Evolutionary conservation across 1,140 invertebrate genomes (phyloP).

Genomic region (Theocolax elegans): DNA sequence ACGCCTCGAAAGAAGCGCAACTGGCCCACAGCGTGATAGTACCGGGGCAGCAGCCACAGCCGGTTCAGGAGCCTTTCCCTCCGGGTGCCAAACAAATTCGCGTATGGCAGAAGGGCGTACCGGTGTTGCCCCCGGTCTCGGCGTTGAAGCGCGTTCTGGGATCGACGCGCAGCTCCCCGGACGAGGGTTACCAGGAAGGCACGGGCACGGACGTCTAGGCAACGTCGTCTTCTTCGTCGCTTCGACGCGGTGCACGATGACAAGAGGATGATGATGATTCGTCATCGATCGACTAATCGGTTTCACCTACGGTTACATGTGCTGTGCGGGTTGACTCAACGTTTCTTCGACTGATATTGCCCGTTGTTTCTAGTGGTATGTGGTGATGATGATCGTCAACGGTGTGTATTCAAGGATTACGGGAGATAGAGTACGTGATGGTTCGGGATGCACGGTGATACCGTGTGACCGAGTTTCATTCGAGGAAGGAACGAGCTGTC

Average conservation of each 20-base stretch:
- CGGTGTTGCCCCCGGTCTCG: constrained; percentile 83
- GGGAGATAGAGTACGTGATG: not conserved
- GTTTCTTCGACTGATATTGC: no score
- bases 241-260: not conserved
- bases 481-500: no score
- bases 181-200: constrained; percentile 91
- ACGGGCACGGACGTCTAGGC: constrained; percentile 89
- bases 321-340: no score
- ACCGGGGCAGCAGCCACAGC: constrained; percentile 49
- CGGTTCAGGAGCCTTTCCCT: constrained; percentile 57
- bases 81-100: constrained; percentile 79
- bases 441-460: not conserved
- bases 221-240: not conserved
- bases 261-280: not conserved
- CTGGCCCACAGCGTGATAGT: no score
- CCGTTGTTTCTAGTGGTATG: no score
- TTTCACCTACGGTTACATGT: no score
- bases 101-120: constrained; percentile 86
- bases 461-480: not conserved
- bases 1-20: constrained; percentile 80
- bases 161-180: constrained; percentile 82
- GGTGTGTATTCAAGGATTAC: no score
- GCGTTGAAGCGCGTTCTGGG: constrained; percentile 82
- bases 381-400: no score
- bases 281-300: not conserved